phyloP scores from a whole-genome alignment of 2,888 invertebrate species.

The Isotomurus palustris region DNA sequence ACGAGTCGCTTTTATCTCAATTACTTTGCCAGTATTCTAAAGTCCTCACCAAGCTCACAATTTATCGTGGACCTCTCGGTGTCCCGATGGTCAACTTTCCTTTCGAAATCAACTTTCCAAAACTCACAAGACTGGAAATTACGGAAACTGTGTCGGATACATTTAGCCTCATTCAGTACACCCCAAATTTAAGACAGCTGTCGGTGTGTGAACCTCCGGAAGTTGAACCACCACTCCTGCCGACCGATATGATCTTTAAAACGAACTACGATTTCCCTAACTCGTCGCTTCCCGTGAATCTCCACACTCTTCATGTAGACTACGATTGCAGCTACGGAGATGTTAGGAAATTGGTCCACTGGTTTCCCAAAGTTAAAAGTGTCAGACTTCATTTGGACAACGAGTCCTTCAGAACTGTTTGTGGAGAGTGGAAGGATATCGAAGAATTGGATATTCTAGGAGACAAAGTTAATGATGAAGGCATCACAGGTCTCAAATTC shows the following conservation, averaged over 20 bases:
- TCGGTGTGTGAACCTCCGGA: constrained; percentile 26
- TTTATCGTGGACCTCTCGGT: constrained; percentile 32
- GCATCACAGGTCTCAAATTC: constrained; percentile 26
- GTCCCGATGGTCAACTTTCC: constrained; percentile 26
- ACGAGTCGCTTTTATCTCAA: constrained; percentile 22
- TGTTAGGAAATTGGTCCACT: constrained; percentile 22
- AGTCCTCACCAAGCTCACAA: constrained; percentile 20
- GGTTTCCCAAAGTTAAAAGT: constrained; percentile 29
- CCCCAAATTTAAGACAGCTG: constrained; percentile 25
- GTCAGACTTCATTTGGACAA: constrained; percentile 28
- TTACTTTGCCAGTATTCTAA: constrained; percentile 20
- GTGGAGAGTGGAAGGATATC: constrained; percentile 27
- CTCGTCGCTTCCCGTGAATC: constrained; percentile 10
- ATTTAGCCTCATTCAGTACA: constrained; percentile 25
- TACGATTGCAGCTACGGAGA: constrained; percentile 28
- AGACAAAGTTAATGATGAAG: constrained; percentile 25
- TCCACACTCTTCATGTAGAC: constrained; percentile 20
- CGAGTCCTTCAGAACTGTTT: constrained; percentile 23
- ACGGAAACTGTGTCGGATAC: constrained; percentile 27
- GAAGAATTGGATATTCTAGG: constrained; percentile 34
- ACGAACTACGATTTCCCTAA: constrained; percentile 17
- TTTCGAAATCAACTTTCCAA: constrained; percentile 28
- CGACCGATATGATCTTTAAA: constrained; percentile 25
- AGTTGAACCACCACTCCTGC: constrained; percentile 26
- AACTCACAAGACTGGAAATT: constrained; percentile 24